A percentile compares a stretch with the other conserved stretches of the same genome.
phyloP scores from a whole-genome alignment of 2,113 vertebrate genomes.

The Chaetura pelagica region DNA sequence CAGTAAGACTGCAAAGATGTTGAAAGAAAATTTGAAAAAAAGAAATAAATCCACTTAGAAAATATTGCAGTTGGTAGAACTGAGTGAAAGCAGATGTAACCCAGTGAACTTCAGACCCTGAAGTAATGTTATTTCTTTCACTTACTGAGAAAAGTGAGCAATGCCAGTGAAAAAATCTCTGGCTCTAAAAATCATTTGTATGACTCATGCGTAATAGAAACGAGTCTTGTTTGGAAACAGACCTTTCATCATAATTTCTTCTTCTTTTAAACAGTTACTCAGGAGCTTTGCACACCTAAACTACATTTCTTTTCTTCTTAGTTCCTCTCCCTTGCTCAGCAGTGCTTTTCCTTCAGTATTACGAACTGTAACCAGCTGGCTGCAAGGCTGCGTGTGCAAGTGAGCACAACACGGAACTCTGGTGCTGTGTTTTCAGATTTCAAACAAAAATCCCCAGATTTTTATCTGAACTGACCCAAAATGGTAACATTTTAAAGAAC shows the following conservation, averaged over 20 bases:
- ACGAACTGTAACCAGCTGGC: background rate
- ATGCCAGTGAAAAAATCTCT: background rate
- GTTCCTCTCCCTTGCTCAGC: background rate
- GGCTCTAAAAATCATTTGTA: background rate
- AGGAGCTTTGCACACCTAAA: background rate
- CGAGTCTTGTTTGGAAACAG: background rate
- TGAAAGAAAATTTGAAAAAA: slow-evolving; percentile 1
- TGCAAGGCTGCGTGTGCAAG: background rate
- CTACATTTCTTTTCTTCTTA: background rate
- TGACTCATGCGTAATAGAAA: background rate
- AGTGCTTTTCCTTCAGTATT: background rate
- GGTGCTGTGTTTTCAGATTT: background rate
- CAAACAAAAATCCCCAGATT: background rate
- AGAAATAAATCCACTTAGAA: background rate
- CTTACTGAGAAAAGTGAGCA: slow-evolving; percentile 1
- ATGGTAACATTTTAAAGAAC: background rate
- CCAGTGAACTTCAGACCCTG: slow-evolving; percentile 23
- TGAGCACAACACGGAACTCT: background rate
- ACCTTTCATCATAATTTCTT: background rate
- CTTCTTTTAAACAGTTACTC: background rate
- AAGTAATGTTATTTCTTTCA: background rate
- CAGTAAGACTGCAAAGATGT: slow-evolving; percentile 4
- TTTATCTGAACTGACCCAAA: background rate
- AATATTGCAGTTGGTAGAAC: background rate
- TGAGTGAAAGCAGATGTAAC: slow-evolving; percentile 37